Evolutionary conservation across 2,797 vertebrate genomes (phyloP).

Genomic region (Pipistrellus pygmaeus): DNA sequence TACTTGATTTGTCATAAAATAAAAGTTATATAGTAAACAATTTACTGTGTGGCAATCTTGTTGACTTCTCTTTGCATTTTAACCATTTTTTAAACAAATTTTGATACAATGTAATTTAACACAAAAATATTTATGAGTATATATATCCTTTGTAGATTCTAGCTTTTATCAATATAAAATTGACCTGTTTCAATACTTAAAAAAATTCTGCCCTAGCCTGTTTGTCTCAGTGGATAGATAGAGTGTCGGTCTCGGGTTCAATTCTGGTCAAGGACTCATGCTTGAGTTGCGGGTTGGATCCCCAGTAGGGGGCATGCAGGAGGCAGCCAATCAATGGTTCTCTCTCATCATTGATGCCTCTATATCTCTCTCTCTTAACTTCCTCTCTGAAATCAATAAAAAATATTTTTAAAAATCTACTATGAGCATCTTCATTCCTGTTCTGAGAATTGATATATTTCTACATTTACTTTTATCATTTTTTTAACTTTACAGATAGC

Average conservation of each 20-base stretch:
- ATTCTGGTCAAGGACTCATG: no score
- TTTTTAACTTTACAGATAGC: background rate
- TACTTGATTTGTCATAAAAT: background rate
- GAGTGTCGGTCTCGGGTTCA: no score
- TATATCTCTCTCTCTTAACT: no score
- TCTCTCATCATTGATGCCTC: no score
- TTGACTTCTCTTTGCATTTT: background rate
- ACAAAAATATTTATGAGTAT: background rate
- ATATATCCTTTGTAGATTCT: conserved; percentile 12
- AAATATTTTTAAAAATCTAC: background rate
- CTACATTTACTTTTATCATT: background rate
- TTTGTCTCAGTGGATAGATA: no score
- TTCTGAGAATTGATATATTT: background rate
- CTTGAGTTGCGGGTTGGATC: no score
- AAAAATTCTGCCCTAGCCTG: background rate
- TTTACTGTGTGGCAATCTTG: background rate
- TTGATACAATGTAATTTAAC: background rate
- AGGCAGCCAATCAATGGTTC: no score
- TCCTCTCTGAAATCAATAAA: no score
- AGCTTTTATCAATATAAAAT: conserved; percentile 14
- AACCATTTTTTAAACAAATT: background rate
- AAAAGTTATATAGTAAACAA: background rate
- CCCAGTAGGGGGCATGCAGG: no score
- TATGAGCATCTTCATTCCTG: background rate
- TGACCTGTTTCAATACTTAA: background rate